A percentile compares a stretch with the other conserved stretches of the same genome.
Conservation (phyloP, 2,113 vertebrate genomes). For the Calidris pugnax region DNA sequence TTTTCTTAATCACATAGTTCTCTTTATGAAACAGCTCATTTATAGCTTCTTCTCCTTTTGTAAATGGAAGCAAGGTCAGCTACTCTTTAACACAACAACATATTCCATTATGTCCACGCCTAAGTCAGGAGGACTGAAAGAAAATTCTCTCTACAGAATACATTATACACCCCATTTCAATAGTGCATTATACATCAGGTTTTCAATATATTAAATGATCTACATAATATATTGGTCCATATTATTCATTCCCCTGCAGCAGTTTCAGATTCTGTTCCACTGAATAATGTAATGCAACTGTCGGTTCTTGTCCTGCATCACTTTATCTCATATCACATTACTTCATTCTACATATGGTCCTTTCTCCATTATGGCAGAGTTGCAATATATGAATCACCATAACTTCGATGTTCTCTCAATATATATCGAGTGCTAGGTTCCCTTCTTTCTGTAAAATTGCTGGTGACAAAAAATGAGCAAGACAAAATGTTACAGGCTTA, state of each 20-base stretch:
- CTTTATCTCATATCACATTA: constrained; percentile 49
- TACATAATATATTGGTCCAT: constrained; percentile 16
- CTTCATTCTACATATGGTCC: constrained; percentile 1
- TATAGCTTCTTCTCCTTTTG: constrained; percentile 51
- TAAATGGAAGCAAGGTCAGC: constrained; percentile 46
- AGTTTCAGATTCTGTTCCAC: constrained; percentile 15
- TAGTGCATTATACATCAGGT: constrained; percentile 9
- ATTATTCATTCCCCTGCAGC: constrained; percentile 17
- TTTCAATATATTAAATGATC: constrained; percentile 37
- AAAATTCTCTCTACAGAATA: neutral
- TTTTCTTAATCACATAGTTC: constrained; percentile 52
- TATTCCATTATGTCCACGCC: neutral
- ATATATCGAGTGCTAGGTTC: neutral
- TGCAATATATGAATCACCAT: constrained; percentile 31
- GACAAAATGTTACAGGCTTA: neutral
- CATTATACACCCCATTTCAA: constrained; percentile 1
- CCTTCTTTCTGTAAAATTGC: neutral
- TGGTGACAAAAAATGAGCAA: neutral
- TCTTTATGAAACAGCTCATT: constrained; percentile 63
- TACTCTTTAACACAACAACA: constrained; percentile 31
- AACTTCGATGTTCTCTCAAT: neutral
- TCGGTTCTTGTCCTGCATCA: neutral
- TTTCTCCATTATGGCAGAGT: neutral
- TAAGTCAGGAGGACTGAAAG: constrained; percentile 12
- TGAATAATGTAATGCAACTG: constrained; percentile 44